These are phyloP conservation scores for Pseudochromis fuscus DNA, from an alignment of 2,797 vertebrate species.

Conservation along the genomic window DNA sequence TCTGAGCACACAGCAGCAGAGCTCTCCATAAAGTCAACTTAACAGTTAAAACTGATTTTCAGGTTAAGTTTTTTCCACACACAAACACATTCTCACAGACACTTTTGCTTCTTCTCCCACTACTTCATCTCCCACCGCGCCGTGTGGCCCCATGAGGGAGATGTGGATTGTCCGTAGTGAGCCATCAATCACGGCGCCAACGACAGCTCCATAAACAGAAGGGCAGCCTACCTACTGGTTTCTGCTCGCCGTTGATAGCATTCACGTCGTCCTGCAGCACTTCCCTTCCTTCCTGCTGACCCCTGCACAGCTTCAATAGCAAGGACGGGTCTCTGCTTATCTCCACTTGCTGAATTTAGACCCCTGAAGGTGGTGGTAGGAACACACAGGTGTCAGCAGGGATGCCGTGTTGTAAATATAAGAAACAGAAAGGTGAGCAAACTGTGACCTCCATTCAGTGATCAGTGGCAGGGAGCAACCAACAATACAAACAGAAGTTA, in stretches of 20 bases:
- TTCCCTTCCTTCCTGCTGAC: conserved; percentile 78
- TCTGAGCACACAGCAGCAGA: no score
- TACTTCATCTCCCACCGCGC: not conserved
- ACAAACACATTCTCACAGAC: conserved; percentile 1
- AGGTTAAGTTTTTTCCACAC: no score
- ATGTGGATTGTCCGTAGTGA: conserved; percentile 51
- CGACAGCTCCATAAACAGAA: conserved; percentile 71
- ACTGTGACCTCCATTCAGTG: conserved; percentile 31
- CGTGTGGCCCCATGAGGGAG: conserved; percentile 42
- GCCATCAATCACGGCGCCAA: conserved; percentile 70
- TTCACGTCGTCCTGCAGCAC: conserved; percentile 66
- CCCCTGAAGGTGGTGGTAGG: conserved; percentile 19
- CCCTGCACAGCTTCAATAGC: conserved; percentile 60
- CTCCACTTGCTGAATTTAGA: conserved; percentile 60
- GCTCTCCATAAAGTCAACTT: no score
- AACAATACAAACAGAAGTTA: conserved; percentile 11
- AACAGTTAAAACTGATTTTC: no score
- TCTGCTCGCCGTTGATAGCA: conserved; percentile 76
- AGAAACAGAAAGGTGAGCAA: conserved; percentile 39
- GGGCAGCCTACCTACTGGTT: conserved; percentile 52
- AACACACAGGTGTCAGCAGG: conserved; percentile 48
- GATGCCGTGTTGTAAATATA: conserved; percentile 43
- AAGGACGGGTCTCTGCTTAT: conserved; percentile 70
- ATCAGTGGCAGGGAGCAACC: conserved; percentile 22
- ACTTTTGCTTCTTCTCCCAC: conserved; percentile 17